phyloP scores from a whole-genome alignment of 2,113 vertebrate species.

The Podarcis muralis region DNA sequence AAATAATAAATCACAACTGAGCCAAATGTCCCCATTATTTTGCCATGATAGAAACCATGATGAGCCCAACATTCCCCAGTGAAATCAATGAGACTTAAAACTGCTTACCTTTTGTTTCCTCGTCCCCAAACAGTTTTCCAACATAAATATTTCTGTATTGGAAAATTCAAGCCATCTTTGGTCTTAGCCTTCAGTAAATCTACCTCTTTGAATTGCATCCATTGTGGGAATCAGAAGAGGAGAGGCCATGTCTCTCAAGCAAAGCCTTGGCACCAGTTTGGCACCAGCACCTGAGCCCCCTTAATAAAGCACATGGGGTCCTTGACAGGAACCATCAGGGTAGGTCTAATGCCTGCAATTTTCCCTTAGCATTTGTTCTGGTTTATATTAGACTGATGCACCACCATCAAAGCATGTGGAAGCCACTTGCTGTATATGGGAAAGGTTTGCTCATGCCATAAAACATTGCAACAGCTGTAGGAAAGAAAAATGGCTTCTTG shows the following conservation, averaged over 20 bases:
- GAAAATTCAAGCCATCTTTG: background rate
- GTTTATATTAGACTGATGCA: conserved; percentile 14
- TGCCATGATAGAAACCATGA: background rate
- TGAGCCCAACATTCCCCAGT: background rate
- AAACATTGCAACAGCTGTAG: conserved; percentile 21
- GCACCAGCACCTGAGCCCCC: background rate
- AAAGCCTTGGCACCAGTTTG: background rate
- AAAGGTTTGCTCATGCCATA: conserved; percentile 25
- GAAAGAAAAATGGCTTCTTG: conserved; percentile 32
- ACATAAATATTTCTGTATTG: background rate
- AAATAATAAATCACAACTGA: background rate
- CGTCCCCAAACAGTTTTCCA: background rate
- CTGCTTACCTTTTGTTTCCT: background rate
- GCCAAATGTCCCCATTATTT: background rate
- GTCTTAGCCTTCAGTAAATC: background rate
- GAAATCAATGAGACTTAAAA: background rate
- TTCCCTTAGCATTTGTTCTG: background rate
- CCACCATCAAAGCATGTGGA: conserved; percentile 18
- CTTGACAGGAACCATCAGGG: background rate
- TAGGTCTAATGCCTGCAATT: background rate
- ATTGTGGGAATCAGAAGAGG: background rate
- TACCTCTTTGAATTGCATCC: background rate
- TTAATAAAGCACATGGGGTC: background rate
- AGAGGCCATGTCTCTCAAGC: background rate
- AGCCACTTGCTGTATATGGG: conserved; percentile 15